Conservation (phyloP, 2,888 invertebrate species). For the Pyralis farinalis region DNA sequence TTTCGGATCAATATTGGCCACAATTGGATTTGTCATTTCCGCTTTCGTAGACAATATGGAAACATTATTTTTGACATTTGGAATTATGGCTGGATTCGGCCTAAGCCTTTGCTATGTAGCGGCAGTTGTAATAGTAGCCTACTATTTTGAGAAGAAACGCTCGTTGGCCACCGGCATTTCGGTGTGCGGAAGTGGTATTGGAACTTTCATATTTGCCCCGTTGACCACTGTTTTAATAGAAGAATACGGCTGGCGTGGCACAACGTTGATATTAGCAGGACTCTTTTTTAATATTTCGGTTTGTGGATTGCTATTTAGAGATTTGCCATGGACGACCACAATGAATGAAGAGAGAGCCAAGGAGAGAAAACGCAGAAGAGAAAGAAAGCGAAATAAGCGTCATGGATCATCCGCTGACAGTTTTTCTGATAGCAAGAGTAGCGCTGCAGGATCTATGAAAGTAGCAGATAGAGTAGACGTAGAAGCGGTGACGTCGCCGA, state of each 20-base stretch:
- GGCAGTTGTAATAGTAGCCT: conserved; percentile 94
- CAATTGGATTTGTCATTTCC: conserved; percentile 88
- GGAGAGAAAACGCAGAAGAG: conserved; percentile 82
- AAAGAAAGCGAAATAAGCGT: conserved; percentile 78
- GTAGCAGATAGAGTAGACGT: conserved; percentile 44
- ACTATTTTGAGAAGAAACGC: conserved; percentile 92
- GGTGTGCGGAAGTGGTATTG: conserved; percentile 93
- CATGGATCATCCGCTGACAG: conserved; percentile 86
- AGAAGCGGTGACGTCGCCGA: conserved; percentile 58
- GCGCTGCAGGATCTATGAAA: conserved; percentile 82
- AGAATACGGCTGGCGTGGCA: conserved; percentile 92
- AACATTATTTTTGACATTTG: conserved; percentile 90
- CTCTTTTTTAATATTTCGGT: conserved; percentile 90
- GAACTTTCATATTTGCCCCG: conserved; percentile 93
- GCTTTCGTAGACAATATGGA: conserved; percentile 88
- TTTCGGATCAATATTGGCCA: conserved; percentile 88
- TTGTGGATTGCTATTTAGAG: conserved; percentile 91
- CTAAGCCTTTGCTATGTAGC: conserved; percentile 93
- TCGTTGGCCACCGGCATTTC: conserved; percentile 93
- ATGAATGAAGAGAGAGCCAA: conserved; percentile 83
- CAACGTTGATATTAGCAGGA: conserved; percentile 90
- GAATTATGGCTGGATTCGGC: conserved; percentile 91
- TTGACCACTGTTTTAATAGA: conserved; percentile 86
- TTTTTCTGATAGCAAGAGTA: conserved; percentile 85
- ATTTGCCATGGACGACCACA: conserved; percentile 79